Evolutionary conservation across 2,888 invertebrate species (phyloP).

Genomic region (Emesis russula): DNA sequence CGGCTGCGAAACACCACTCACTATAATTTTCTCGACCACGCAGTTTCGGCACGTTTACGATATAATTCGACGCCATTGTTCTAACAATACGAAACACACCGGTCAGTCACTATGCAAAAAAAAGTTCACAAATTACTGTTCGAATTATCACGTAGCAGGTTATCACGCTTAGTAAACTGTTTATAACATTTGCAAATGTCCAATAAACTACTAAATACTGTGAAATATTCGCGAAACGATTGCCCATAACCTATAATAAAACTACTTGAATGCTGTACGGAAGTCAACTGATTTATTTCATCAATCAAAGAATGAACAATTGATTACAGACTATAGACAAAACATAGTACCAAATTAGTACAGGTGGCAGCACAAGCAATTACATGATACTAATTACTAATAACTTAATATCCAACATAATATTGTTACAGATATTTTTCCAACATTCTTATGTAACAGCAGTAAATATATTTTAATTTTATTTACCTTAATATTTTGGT

Average conservation of each 20-base stretch:
- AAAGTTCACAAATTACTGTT: background rate
- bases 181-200: background rate
- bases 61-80: background rate
- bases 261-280: background rate
- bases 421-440: too few relatives aligned
- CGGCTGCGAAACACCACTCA: background rate
- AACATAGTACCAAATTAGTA: too few relatives aligned
- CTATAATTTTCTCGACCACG: background rate
- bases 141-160: background rate
- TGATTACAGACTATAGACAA: too few relatives aligned
- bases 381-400: too few relatives aligned
- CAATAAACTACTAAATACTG: slow-evolving; percentile 3
- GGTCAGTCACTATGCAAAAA: background rate
- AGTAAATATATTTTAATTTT: too few relatives aligned
- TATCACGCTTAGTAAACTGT: slow-evolving; percentile 20
- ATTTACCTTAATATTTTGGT: too few relatives aligned
- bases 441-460: too few relatives aligned
- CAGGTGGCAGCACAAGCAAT: too few relatives aligned
- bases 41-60: background rate
- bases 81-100: background rate
- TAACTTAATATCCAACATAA: too few relatives aligned
- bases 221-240: background rate
- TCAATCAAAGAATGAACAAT: too few relatives aligned
- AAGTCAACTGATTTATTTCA: background rate
- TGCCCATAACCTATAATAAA: slow-evolving; percentile 40